Evolutionary conservation across 2,113 vertebrate genomes (phyloP), one percentile per base, ranked within the genome.

Genomic region (Myrmecobius fasciatus): DNA sequence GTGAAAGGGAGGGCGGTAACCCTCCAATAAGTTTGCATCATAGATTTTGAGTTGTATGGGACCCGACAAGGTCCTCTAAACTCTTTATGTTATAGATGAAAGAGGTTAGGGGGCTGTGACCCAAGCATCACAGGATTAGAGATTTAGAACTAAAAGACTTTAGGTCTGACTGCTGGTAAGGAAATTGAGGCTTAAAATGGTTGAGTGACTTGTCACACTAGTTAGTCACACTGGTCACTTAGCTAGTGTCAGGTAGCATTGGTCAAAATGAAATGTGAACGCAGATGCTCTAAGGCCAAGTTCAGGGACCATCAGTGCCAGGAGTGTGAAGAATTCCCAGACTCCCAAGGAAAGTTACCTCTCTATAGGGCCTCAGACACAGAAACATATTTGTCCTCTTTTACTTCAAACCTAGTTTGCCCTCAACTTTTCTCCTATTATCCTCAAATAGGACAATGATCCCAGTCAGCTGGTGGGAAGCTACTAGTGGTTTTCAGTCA

Each of bases 401-500:
- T 49, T 10, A 90, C 93, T 53, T 49, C 11, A 0, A 93, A 92
- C 14, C 49, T 14, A 0, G 52, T 2, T 8, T 24, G 0, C 25
- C 56, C 67, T 20, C 4, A 2, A 1, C 91, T 93, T 90, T 43
- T 89, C 25, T 46, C 53, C 54, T 3, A 0, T 3, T 46, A 53
- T 24, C 2, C 88, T 94, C 95, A 4, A 22, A 2, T 94, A 3
- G 95, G 8, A 92, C 94, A 94, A 95, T 91, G 97, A 96, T 96
- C 96, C 54, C 91, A 25, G 94, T 0, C n/a, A 96, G 95, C 97
- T 75, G 88, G 36, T n/a, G 6, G 1, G 93, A 93, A 53, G 49
- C 49, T 14, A 20, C 31, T 43, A 43, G 67, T 8, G 88, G 25
- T 25, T 43, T 3, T 89, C 7, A 0, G 94, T 94, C 97, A 47